Evolutionary conservation across 2,113 vertebrate genomes (phyloP).

Genomic region (Okapia johnstoni): DNA sequence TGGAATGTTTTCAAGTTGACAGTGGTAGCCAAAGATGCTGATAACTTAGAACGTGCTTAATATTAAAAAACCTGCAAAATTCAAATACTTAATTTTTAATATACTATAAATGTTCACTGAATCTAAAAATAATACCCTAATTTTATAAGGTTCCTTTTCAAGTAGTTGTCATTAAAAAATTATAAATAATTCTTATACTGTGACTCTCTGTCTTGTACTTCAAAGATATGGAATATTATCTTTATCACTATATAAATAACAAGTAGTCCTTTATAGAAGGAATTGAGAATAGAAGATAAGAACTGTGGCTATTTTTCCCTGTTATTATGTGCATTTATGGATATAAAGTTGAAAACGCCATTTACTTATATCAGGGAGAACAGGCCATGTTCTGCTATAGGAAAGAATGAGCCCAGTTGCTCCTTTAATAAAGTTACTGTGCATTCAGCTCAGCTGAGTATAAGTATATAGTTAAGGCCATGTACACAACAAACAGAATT

Average conservation of each 20-base stretch:
- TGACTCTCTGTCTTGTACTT: slow-evolving; percentile 46
- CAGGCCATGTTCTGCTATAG: background rate
- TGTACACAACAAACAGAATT: background rate
- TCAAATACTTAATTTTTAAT: slow-evolving; percentile 70
- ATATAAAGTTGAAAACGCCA: background rate
- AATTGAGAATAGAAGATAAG: background rate
- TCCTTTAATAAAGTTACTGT: slow-evolving; percentile 38
- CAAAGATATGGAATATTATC: slow-evolving; percentile 40
- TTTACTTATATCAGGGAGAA: background rate
- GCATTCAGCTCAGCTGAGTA: slow-evolving; percentile 33
- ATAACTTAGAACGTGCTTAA: slow-evolving; percentile 75
- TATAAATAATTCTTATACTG: slow-evolving; percentile 59
- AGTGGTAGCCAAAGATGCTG: slow-evolving; percentile 55
- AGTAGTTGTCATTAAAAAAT: slow-evolving; percentile 68
- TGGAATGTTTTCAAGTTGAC: slow-evolving; percentile 63
- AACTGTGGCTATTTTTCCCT: slow-evolving; percentile 16
- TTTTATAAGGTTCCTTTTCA: slow-evolving; percentile 69
- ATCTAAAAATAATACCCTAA: slow-evolving; percentile 76
- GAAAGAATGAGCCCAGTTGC: background rate
- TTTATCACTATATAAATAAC: slow-evolving; percentile 49
- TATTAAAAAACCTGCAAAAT: slow-evolving; percentile 76
- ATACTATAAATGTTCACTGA: slow-evolving; percentile 68
- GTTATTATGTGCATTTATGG: background rate
- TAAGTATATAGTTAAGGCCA: slow-evolving; percentile 55
- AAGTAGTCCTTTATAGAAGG: slow-evolving; percentile 22